phyloP scores from a whole-genome alignment of 2,113 vertebrate genomes.

The Halcyon senegalensis region DNA sequence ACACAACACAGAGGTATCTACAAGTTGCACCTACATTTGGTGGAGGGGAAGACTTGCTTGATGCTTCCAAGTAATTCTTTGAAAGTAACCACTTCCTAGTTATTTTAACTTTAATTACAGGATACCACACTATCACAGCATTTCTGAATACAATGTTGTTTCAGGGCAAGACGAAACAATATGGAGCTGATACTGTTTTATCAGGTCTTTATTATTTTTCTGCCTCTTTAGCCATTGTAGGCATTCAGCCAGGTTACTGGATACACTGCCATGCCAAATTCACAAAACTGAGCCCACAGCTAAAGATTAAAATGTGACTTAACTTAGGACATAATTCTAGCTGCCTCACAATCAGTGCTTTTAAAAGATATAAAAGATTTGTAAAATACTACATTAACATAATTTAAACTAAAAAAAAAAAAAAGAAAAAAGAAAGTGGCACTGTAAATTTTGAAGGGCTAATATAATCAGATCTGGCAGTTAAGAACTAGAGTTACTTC shows the following conservation, averaged over 20 bases:
- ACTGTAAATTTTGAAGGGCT: background rate
- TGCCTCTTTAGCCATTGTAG: background rate
- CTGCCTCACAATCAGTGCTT: background rate
- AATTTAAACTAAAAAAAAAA: too few species aligned
- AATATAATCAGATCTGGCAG: background rate
- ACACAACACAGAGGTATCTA: background rate
- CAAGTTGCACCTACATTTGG: background rate
- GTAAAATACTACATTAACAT: background rate
- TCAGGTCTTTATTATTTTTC: background rate
- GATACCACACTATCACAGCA: background rate
- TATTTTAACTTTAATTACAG: background rate
- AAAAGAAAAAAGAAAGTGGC: background rate
- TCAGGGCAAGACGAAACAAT: slow-evolving; percentile 6
- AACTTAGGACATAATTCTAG: background rate
- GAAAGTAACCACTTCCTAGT: background rate
- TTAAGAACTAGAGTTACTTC: background rate
- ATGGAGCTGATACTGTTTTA: background rate
- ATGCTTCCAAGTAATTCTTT: background rate
- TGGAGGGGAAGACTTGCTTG: background rate
- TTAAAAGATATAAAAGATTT: background rate
- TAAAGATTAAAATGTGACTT: background rate
- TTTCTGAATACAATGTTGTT: background rate
- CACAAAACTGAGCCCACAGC: background rate
- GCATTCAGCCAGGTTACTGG: background rate
- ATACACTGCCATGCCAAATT: background rate